Evolutionary conservation across 2,888 invertebrate genomes (phyloP).

Genomic region (Pristionchus mayeri): DNA sequence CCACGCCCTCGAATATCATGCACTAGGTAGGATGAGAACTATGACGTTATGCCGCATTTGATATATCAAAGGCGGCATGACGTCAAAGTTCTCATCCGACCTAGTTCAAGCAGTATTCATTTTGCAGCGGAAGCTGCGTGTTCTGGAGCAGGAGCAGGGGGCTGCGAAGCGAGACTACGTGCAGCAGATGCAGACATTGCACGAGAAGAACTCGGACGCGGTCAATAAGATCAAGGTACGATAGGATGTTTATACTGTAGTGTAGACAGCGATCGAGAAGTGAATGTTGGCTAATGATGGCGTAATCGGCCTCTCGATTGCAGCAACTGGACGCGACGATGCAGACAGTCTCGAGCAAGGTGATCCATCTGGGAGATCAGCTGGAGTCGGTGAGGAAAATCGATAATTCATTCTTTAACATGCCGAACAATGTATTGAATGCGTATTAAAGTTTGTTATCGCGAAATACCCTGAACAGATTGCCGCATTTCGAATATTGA

Average conservation of each 20-base stretch:
- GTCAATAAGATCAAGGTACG: slow-evolving; percentile 71
- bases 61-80: too few relatives aligned
- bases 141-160: slow-evolving; percentile 69
- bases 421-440: too few relatives aligned
- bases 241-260: background rate
- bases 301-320: slow-evolving; percentile 77
- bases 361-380: slow-evolving; percentile 97
- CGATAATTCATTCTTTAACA: too few relatives aligned
- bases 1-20: too few relatives aligned
- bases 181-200: slow-evolving; percentile 67
- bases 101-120: too few relatives aligned
- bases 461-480: too few relatives aligned
- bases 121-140: slow-evolving; percentile 69
- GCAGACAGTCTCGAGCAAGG: slow-evolving; percentile 96
- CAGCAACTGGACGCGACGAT: slow-evolving; percentile 94
- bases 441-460: too few relatives aligned
- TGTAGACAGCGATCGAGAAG: background rate
- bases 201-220: slow-evolving; percentile 72
- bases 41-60: too few relatives aligned
- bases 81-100: too few relatives aligned
- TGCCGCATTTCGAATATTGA: too few relatives aligned
- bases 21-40: too few relatives aligned
- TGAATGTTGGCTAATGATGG: background rate
- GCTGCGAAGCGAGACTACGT: slow-evolving; percentile 71
- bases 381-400: slow-evolving; percentile 84